Conservation (phyloP, 2,888 invertebrate species). For the Lacanobia oleracea region DNA sequence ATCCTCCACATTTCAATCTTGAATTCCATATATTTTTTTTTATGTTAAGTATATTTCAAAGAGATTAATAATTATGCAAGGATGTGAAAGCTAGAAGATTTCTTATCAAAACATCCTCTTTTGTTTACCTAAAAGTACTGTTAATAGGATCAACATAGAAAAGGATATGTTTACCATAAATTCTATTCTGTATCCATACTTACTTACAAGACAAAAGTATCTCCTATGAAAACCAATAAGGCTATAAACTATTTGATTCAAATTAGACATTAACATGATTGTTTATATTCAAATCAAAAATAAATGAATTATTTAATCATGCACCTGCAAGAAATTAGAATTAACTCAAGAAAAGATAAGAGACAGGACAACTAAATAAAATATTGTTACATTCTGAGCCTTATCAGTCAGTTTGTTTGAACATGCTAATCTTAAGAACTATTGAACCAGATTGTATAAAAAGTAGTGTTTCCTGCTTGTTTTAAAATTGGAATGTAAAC, state of each 20-base stretch:
- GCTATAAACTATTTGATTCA: not conserved
- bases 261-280: not conserved
- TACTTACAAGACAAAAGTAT: not conserved
- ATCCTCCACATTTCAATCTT: not conserved
- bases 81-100: not conserved
- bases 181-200: not conserved
- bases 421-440: constrained; percentile 44
- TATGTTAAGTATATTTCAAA: too few species aligned
- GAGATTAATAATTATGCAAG: too few species aligned
- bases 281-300: constrained; percentile 34
- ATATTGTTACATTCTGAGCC: not conserved
- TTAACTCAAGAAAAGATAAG: constrained; percentile 13
- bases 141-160: not conserved
- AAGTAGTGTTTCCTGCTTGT: constrained; percentile 22
- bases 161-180: not conserved
- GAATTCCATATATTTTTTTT: too few species aligned
- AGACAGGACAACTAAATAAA: constrained; percentile 3
- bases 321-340: constrained; percentile 1
- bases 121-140: not conserved
- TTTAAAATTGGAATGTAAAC: constrained; percentile 21
- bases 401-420: constrained; percentile 41
- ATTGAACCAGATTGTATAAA: constrained; percentile 51
- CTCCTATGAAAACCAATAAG: not conserved
- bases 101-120: not conserved
- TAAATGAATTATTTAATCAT: constrained; percentile 5